Percentiles rank a stretch among this genome's conserved stretches.
Evolutionary conservation across 2,888 invertebrate species (phyloP).

Genomic region (Dysmachus trigonus): DNA sequence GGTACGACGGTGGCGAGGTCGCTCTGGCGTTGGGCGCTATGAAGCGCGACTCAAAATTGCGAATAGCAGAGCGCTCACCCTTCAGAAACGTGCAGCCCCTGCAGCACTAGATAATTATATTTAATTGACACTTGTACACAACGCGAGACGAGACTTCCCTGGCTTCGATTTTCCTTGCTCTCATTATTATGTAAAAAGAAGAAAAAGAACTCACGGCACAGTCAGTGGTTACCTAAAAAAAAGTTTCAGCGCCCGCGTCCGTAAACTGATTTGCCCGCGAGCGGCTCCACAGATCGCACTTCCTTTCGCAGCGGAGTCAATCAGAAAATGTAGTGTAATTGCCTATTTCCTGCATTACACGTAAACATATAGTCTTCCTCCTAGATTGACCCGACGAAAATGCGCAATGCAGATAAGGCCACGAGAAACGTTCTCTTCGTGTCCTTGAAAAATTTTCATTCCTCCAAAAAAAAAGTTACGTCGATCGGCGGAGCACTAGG

Average conservation of each 20-base stretch:
- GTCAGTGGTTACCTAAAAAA: neutral
- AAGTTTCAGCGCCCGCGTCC: neutral
- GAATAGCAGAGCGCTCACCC: neutral
- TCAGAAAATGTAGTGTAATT: conserved; percentile 22
- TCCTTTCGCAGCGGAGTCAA: neutral
- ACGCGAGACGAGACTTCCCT: neutral
- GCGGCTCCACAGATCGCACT: conserved; percentile 14
- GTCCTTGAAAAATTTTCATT: conserved; percentile 51
- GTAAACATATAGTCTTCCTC: conserved; percentile 30
- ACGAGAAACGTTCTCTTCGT: conserved; percentile 50
- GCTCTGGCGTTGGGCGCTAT: neutral
- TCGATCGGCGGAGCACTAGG: conserved; percentile 30
- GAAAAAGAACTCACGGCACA: neutral
- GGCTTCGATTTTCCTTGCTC: conserved; percentile 8
- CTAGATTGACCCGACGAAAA: conserved; percentile 44
- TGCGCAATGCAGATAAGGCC: conserved; percentile 52
- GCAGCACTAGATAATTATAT: neutral
- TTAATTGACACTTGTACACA: neutral
- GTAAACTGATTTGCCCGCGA: neutral
- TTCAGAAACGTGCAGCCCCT: neutral
- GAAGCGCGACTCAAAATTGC: neutral
- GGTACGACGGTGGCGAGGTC: neutral
- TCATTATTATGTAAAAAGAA: neutral
- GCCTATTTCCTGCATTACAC: conserved; percentile 41
- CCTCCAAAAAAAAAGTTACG: conserved; percentile 46